phyloP scores from a whole-genome alignment of 2,888 invertebrate species.

The Artemia sp. region DNA sequence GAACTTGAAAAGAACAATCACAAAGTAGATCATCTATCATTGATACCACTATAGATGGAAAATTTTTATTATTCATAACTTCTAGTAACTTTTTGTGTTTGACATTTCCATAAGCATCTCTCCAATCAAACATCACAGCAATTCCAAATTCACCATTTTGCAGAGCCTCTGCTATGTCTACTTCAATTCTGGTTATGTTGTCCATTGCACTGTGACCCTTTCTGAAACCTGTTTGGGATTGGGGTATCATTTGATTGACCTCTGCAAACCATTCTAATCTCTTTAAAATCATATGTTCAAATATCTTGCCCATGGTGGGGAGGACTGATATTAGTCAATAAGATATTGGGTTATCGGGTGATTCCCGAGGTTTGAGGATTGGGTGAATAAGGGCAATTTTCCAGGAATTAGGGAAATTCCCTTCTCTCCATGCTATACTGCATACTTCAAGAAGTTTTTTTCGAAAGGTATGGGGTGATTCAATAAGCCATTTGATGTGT shows the following conservation, averaged over 20 bases:
- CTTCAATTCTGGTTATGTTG: background rate
- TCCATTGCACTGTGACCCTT: background rate
- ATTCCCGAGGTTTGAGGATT: background rate
- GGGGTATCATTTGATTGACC: background rate
- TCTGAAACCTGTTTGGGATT: background rate
- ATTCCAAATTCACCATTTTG: background rate
- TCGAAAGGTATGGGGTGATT: background rate
- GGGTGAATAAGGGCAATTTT: background rate
- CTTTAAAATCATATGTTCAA: background rate
- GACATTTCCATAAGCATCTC: background rate
- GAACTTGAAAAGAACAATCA: background rate
- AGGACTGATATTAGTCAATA: background rate
- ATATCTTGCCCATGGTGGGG: background rate
- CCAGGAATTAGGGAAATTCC: background rate
- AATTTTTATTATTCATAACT: background rate
- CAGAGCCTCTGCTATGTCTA: background rate
- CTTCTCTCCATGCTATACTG: background rate
- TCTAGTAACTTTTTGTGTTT: background rate
- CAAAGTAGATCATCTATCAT: background rate
- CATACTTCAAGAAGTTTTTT: background rate
- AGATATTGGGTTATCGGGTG: background rate
- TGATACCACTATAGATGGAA: too few relatives aligned
- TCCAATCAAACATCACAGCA: background rate
- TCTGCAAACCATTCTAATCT: slow-evolving; percentile 14
- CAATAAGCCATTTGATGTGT: background rate